Evolutionary conservation across 2,797 vertebrate species (phyloP), one percentile per base, ranked within the genome.

Genomic region (Triplophysa bombifrons): DNA sequence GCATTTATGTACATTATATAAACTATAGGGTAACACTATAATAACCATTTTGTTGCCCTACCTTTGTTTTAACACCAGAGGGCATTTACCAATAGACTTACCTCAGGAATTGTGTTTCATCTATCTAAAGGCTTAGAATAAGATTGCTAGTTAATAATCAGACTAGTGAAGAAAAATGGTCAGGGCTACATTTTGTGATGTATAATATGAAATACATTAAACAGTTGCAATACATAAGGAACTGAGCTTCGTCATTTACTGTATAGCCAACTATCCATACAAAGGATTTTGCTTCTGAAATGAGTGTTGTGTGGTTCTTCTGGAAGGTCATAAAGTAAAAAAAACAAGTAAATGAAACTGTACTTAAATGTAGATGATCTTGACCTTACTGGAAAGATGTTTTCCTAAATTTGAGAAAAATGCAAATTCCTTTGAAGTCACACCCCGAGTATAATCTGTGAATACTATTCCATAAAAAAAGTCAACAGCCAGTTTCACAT

Each of bases 261-360:
- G 4, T 72, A 14, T 48, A 73, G 48, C 20, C 17, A 55, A 72
- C n/a, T 34, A 78, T 38, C 48, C 78, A 78, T 78, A 74, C 60
- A 64, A 76, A 56, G 4, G 11, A 61, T 19, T 44, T 56, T 61
- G 25, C 48, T 58, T 60, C 69, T 56, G 22, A 27, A 44, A 70
- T 38, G 61, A 9, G 20, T 77, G 72, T 46, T 51, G 69, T 51
- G 80, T 55, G 14, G 12, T 81, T 81, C n/a, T 55, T 81, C 72
- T 85, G 66, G 78, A 81, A 46, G 48, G 66, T 55, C 51, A n/a
- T 73, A 20, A 50, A 84, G 63, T 63, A 72, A 25, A 79, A 19
- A 51, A 55, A 55, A 20, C 7, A 19, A 58, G 20, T 56, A 48
- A 17, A 74, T 67, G 60, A 78, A 76, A 20, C 58, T 60, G 75